Evolutionary conservation across 2,888 invertebrate species (phyloP).

Genomic region (Lordiphosa fenestrarum): DNA sequence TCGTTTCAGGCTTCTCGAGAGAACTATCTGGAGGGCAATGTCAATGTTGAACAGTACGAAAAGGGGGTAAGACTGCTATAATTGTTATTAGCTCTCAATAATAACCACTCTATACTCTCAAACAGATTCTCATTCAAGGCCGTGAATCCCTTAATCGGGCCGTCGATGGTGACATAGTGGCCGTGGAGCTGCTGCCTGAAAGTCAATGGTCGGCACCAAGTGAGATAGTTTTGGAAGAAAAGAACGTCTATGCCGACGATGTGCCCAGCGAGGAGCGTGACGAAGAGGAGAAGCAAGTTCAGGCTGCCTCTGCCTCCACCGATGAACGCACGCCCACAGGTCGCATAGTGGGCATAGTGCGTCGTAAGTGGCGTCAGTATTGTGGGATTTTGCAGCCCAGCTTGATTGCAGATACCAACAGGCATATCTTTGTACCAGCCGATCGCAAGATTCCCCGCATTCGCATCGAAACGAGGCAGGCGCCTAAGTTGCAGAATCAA

Average conservation of each 20-base stretch:
- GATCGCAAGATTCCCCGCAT: constrained; percentile 96
- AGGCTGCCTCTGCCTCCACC: constrained; percentile 53
- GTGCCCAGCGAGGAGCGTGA: constrained; percentile 78
- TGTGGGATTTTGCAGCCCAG: constrained; percentile 96
- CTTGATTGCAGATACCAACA: constrained; percentile 84
- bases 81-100: constrained; percentile 26
- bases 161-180: constrained; percentile 96
- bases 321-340: constrained; percentile 85
- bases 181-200: constrained; percentile 92
- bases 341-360: constrained; percentile 94
- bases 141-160: constrained; percentile 93
- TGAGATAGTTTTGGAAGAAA: constrained; percentile 88
- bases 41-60: constrained; percentile 89
- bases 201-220: constrained; percentile 95
- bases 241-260: constrained; percentile 85
- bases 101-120: neutral
- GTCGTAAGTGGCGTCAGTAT: constrained; percentile 98
- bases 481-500: constrained; percentile 88
- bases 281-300: constrained; percentile 78
- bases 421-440: constrained; percentile 96
- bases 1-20: constrained; percentile 92
- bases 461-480: constrained; percentile 96
- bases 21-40: constrained; percentile 95
- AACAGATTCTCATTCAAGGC: constrained; percentile 91
- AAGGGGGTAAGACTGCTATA: constrained; percentile 84